These are phyloP conservation scores for Metopia argyrocephala DNA, from an alignment of 2,888 invertebrate genomes.

Conservation along the genomic window DNA sequence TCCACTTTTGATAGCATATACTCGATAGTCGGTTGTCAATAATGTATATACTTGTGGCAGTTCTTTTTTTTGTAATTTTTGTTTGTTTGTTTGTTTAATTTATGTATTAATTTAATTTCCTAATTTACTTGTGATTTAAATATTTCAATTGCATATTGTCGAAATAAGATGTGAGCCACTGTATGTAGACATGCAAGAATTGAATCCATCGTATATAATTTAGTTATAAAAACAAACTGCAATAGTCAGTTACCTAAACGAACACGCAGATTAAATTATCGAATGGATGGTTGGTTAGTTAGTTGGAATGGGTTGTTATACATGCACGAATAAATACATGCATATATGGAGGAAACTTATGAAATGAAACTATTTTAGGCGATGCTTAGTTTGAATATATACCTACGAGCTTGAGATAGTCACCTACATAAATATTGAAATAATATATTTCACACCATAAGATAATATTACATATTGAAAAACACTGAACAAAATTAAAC, in stretches of 20 bases:
- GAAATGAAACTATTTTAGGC: no score
- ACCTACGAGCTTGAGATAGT: slow-evolving; percentile 1
- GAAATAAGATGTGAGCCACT: background rate
- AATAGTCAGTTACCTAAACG: slow-evolving; percentile 65
- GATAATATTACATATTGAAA: slow-evolving; percentile 66
- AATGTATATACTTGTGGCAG: no score
- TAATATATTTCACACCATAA: background rate
- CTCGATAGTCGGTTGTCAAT: no score
- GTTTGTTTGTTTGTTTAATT: no score
- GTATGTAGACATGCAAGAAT: slow-evolving; percentile 42
- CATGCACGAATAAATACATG: no score
- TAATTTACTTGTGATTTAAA: no score
- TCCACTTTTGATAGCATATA: no score
- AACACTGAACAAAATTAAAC: background rate
- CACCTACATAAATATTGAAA: slow-evolving; percentile 11
- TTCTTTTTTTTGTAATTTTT: no score
- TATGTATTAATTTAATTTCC: no score
- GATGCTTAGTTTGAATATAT: slow-evolving; percentile 8
- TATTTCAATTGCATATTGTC: no score
- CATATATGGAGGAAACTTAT: no score
- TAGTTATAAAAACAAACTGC: slow-evolving; percentile 77
- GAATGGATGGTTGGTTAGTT: slow-evolving; percentile 17
- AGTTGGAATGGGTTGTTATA: no score
- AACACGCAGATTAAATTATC: slow-evolving; percentile 45
- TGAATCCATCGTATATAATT: slow-evolving; percentile 73